Evolutionary conservation across 2,888 invertebrate genomes (phyloP), one percentile per base, ranked within the genome.

Genomic region (Conistra vaccinii): DNA sequence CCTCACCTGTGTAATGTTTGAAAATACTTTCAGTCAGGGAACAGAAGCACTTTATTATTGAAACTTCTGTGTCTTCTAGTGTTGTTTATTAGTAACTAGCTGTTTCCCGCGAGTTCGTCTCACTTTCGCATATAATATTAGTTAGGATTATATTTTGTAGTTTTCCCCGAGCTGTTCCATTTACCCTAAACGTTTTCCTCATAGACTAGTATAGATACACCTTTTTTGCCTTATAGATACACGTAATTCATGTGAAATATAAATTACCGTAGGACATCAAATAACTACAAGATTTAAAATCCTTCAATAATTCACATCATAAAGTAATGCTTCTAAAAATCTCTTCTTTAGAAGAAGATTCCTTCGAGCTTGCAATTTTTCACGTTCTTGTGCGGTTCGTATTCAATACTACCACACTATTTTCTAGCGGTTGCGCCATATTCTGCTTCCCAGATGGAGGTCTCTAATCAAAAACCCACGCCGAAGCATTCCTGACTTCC

Each of bases 121-220:
- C n/a, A 32, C 32, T 32, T 32, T 32, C 3, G 32, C 32, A 32
- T 32, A 32, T 32, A 32, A 32, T 32, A 32, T 32, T 32, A 32
- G 32, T 32, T 32, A 32, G 32, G 29, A 67, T 17, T 17, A 45
- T 55, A 17, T n/a, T n/a, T n/a, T 26, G 26, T 42, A 58, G 20
- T 35, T 63, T 75, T 42, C 17, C 45, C 42, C 57, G 29, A 66
- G 69, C 17, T 70, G 39, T 61, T 35, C 17, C 29, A 55, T 70
- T 78, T 68, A 51, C 60, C 51, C 48, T 48, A 35, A 69, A 63
- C 48, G 14, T 78, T 81, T 35, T 78, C 67, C 78, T 57, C 17
- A 7, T 29, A 55, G 1, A 26, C 10, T 45, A 35, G 29, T 23
- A 32, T 9, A 35, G 7, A 45, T 53, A 12, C 7, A 32, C 29